Evolutionary conservation across 2,113 vertebrate genomes (phyloP), one percentile per base, ranked within the genome.

Genomic region (Nerophis lumbriciformis): DNA sequence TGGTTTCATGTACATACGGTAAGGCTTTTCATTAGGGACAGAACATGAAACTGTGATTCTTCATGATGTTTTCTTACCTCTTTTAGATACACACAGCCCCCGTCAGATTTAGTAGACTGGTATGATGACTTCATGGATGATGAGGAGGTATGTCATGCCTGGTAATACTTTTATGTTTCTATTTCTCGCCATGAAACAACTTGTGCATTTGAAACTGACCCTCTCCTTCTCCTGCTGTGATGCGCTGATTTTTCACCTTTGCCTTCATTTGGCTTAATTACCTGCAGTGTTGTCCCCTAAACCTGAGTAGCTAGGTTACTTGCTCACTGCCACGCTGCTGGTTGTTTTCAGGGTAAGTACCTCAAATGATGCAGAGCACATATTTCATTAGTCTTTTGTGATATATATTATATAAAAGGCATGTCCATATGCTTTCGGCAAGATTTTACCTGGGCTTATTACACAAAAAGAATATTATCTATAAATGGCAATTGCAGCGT

Each of bases 1-100:
- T 78, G 97, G 97, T 89, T 99, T 99, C 93, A 99, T 99, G 97
- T 99, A 99, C 88, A 99, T 99, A 92, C 91, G 96, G 97, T 98
- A 83, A 73, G 66, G 10, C 38, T 19, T 1, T 15, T 14, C 14
- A 21, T 44, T 8, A 1, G 8, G 4, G 45, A 11, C n/a, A 39
- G 9, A 42, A 39, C 15, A 4, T 12, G 16, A 1, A 9, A 6
- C 2, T 0, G 4, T 9, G 6, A n/a, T 48, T 48, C 47, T 13
- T 48, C 57, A 14, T 16, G 37, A 10, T 38, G 35, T 56, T 6
- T 48, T 71, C 8, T 63, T 2, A 16, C 15, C 35, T n/a, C 5
- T 15, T 83, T 8, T 86, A 99, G 97, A 88, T 99, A 99, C 82
- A 99, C 97, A 80, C 97, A 99, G 19, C 97, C 97, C 59, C 97